Conservation (phyloP, 2,888 invertebrate genomes). For the Callimorpha dominula region DNA sequence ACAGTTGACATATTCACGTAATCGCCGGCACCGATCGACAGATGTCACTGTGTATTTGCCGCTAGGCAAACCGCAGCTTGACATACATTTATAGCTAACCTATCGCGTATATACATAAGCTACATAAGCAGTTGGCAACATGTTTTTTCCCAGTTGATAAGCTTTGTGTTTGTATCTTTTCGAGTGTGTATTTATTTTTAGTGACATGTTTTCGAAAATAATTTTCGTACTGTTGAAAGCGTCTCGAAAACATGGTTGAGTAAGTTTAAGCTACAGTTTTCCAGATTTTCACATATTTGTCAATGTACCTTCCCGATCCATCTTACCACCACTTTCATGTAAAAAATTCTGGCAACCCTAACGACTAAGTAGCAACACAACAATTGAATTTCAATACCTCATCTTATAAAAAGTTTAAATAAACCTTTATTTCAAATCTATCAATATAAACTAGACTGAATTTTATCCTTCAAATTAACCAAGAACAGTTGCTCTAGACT, state of each 20-base stretch:
- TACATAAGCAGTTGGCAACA: no score
- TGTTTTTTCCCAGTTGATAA: background rate
- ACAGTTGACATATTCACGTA: conserved; percentile 11
- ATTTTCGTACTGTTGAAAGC: background rate
- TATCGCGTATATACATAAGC: background rate
- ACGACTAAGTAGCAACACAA: no score
- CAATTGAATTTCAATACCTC: no score
- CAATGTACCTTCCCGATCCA: no score
- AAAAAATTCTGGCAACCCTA: no score
- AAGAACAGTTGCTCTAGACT: no score
- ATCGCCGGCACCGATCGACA: conserved; percentile 9
- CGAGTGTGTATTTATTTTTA: background rate
- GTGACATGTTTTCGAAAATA: background rate
- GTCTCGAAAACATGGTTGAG: background rate
- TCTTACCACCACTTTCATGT: no score
- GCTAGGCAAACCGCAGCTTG: background rate
- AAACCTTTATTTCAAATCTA: no score
- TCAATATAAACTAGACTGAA: no score
- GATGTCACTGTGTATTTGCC: conserved; percentile 5
- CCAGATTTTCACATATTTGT: no score
- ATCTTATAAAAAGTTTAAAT: no score
- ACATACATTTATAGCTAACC: background rate
- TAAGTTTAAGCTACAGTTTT: background rate
- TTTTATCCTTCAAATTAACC: no score
- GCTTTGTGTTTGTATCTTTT: background rate